A percentile compares a stretch with the other conserved stretches of the same genome.
phyloP scores from a whole-genome alignment of 2,113 vertebrate genomes.

The Pluvianellus socialis region DNA sequence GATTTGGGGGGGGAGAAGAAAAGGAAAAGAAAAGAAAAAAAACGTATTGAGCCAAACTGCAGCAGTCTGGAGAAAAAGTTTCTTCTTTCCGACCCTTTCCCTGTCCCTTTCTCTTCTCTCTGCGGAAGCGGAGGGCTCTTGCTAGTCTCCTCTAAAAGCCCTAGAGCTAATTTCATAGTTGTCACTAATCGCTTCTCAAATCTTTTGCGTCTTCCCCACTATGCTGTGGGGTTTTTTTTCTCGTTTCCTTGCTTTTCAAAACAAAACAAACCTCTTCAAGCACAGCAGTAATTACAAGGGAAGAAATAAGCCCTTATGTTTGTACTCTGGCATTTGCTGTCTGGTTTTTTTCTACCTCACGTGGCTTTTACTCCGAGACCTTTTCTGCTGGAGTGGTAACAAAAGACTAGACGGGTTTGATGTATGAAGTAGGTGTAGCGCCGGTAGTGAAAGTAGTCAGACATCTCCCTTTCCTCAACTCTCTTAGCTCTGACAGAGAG shows the following conservation, averaged over 20 bases:
- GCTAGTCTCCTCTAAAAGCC: background rate
- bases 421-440: background rate
- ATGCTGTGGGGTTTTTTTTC: rapidly evolving
- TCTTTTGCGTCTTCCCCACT: background rate
- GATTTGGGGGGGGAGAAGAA: background rate
- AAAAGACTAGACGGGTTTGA: background rate
- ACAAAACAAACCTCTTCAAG: background rate
- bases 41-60: background rate
- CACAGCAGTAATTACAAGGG: background rate
- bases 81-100: background rate
- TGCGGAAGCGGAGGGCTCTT: background rate
- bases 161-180: background rate
- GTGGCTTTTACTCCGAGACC: background rate
- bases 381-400: background rate
- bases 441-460: background rate
- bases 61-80: background rate
- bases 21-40: rapidly evolving
- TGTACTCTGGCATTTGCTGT: background rate
- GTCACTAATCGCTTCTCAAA: background rate
- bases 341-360: background rate
- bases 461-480: background rate
- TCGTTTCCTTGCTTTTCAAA: background rate
- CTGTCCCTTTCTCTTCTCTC: background rate
- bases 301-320: background rate
- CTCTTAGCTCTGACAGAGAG: background rate